Evolutionary conservation across 2,888 invertebrate genomes (phyloP).

Genomic region (Bibio marci): DNA sequence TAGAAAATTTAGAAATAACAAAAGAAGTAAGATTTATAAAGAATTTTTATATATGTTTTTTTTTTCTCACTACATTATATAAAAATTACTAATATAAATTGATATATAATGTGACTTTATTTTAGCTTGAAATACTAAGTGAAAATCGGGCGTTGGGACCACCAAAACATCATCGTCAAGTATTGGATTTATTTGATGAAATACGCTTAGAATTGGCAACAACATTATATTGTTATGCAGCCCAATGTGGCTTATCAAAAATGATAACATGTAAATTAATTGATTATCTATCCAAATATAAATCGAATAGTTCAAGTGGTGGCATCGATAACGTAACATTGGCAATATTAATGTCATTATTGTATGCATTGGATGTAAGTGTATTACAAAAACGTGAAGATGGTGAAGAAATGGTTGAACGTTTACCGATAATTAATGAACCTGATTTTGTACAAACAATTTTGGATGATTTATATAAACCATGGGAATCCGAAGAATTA

Average conservation of each 20-base stretch:
- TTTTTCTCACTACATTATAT: too few species aligned
- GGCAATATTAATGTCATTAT: conserved; percentile 62
- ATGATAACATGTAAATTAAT: conserved; percentile 47
- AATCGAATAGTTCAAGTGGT: conserved; percentile 41
- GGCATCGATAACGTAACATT: conserved; percentile 63
- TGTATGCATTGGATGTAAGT: conserved; percentile 71
- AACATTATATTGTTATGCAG: conserved; percentile 58
- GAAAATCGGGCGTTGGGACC: conserved; percentile 79
- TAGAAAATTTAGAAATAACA: conserved; percentile 37
- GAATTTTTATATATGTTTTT: too few species aligned
- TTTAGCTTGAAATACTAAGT: conserved; percentile 55
- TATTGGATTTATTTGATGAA: conserved; percentile 56
- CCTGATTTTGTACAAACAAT: conserved; percentile 21
- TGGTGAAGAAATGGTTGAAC: conserved; percentile 51
- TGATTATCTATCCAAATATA: conserved; percentile 20
- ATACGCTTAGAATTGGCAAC: conserved; percentile 53
- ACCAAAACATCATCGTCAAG: conserved; percentile 63
- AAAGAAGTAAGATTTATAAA: conserved; percentile 33
- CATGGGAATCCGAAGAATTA: conserved; percentile 37
- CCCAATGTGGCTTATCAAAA: conserved; percentile 57
- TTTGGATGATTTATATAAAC: conserved; percentile 13
- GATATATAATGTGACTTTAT: too few species aligned
- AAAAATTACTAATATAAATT: too few species aligned
- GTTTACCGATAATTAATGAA: conserved; percentile 46
- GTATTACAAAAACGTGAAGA: conserved; percentile 58